Conservation (phyloP, 2,113 vertebrate species). For the Fregata magnificens region DNA sequence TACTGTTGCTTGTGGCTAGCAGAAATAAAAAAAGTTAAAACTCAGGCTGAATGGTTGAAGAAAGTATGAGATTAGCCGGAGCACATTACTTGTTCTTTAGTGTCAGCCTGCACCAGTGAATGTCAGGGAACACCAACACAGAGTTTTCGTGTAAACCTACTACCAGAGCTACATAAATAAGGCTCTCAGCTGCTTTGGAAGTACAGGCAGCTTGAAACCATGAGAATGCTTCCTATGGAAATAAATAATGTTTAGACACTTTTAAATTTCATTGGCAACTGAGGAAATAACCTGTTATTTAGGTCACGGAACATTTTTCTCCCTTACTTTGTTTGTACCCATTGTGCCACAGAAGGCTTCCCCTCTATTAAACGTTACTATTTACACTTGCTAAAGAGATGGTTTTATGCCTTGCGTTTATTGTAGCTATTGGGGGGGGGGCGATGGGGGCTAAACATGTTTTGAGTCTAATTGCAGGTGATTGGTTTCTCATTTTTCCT, state of each 20-base stretch:
- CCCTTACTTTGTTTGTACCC: not conserved
- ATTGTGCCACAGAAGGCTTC: not conserved
- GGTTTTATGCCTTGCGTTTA: not conserved
- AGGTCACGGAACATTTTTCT: not conserved
- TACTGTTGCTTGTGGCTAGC: not conserved
- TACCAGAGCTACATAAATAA: not conserved
- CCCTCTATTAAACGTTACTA: not conserved
- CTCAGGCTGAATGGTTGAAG: not conserved
- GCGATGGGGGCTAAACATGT: not conserved
- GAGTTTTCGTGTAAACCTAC: not conserved
- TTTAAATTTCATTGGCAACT: not conserved
- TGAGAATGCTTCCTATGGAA: not conserved
- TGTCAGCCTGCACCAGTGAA: not conserved
- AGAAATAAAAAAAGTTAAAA: not conserved
- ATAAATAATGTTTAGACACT: not conserved
- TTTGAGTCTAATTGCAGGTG: conserved; percentile 43
- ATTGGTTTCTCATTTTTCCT: conserved; percentile 54
- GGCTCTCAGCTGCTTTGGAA: not conserved
- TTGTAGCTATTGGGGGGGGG: not conserved
- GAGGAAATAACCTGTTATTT: not conserved
- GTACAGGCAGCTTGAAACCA: not conserved
- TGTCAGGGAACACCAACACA: not conserved
- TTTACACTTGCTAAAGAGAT: not conserved
- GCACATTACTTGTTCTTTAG: not conserved
- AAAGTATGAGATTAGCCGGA: not conserved